These are phyloP conservation scores for Acanthopleura granulata DNA, from an alignment of 2,888 invertebrate genomes.

Conservation along the genomic window DNA sequence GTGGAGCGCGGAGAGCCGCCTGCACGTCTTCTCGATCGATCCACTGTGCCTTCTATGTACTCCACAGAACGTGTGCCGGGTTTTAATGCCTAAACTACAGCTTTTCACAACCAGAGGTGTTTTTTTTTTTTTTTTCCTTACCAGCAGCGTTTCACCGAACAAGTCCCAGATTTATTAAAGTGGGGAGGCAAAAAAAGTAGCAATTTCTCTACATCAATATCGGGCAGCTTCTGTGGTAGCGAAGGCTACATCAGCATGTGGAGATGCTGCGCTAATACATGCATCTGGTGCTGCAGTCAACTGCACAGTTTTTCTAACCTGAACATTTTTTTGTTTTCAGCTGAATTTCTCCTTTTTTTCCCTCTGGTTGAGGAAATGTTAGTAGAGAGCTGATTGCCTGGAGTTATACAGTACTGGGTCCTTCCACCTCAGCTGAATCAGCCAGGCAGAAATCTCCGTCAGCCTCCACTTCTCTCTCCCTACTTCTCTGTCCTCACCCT, in stretches of 20 bases:
- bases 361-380: too few species aligned
- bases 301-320: too few species aligned
- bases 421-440: too few species aligned
- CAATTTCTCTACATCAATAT: constrained; percentile 19
- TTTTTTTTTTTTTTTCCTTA: constrained; percentile 9
- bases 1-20: neutral
- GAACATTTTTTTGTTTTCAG: too few species aligned
- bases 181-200: constrained; percentile 6
- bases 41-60: constrained; percentile 16
- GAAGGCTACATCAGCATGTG: constrained; percentile 1
- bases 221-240: neutral
- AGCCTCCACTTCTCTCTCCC: too few species aligned
- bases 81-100: constrained; percentile 16
- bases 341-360: too few species aligned
- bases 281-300: too few species aligned
- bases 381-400: too few species aligned
- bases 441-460: too few species aligned
- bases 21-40: neutral
- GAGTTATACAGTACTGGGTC: too few species aligned
- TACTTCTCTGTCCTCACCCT: too few species aligned
- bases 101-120: constrained; percentile 8
- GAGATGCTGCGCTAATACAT: neutral
- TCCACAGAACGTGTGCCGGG: constrained; percentile 11
- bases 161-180: constrained; percentile 18
- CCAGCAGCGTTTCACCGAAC: constrained; percentile 12